phyloP scores from a whole-genome alignment of 2,797 vertebrate species.

The Hypotaenidia philippensis region DNA sequence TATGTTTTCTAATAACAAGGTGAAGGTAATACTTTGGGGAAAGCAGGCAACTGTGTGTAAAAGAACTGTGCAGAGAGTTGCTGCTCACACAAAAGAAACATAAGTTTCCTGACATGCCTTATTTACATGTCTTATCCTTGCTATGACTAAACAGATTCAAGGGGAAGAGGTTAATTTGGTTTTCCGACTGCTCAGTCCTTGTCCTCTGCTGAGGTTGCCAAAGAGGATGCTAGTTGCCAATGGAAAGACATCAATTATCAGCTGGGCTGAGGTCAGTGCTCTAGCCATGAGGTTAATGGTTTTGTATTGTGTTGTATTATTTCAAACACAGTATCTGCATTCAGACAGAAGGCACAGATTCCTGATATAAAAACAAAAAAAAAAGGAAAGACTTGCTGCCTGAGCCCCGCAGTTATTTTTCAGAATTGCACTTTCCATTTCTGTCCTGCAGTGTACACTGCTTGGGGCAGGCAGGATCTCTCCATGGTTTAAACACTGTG shows the following conservation, averaged over 20 bases:
- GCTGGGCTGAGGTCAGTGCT: constrained; percentile 38
- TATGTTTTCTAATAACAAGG: not conserved
- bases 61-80: not conserved
- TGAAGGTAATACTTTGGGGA: not conserved
- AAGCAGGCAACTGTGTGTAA: not conserved
- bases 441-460: not conserved
- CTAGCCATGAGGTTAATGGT: constrained; percentile 53
- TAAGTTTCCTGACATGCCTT: not conserved
- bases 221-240: constrained; percentile 54
- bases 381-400: constrained; percentile 19
- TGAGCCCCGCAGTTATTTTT: constrained; percentile 7
- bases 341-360: constrained; percentile 51
- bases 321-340: constrained; percentile 59
- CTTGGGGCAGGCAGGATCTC: not conserved
- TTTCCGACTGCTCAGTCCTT: constrained; percentile 53
- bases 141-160: constrained; percentile 29
- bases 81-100: not conserved
- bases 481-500: not conserved
- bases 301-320: constrained; percentile 59
- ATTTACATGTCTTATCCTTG: constrained; percentile 48
- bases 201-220: constrained; percentile 44
- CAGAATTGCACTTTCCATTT: constrained; percentile 26
- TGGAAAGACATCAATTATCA: constrained; percentile 71
- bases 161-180: constrained; percentile 69
- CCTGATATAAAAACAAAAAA: constrained; percentile 30